A percentile compares a stretch with the other conserved stretches of the same genome.
Conservation (phyloP, 2,888 invertebrate species). For the Palloptera scutellata region DNA sequence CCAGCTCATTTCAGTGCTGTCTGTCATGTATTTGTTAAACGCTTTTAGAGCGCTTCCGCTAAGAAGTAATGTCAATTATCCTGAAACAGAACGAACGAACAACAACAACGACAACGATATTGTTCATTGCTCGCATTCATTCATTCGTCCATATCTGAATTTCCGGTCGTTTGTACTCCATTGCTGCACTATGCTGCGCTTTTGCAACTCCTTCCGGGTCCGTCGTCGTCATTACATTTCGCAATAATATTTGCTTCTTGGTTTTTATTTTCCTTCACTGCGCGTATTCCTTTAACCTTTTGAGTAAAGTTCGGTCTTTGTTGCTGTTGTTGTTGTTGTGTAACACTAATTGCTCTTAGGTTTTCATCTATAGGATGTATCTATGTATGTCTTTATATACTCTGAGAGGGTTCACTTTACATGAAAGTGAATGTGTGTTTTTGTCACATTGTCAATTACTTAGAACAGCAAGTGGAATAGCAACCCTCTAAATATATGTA, state of each 20-base stretch:
- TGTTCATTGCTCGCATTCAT: background rate
- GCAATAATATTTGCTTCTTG: conserved; percentile 8
- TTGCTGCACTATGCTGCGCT: background rate
- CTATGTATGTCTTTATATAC: no score
- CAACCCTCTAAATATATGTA: background rate
- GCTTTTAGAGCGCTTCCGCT: conserved; percentile 27
- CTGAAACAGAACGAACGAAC: conserved; percentile 26
- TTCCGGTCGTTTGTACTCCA: conserved; percentile 25
- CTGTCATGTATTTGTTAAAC: no score
- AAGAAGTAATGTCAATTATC: conserved; percentile 26
- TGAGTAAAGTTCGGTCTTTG: background rate
- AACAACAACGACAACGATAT: background rate
- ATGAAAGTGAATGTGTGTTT: no score
- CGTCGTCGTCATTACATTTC: conserved; percentile 23
- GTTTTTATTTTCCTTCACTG: background rate
- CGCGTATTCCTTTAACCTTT: background rate
- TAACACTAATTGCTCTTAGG: background rate
- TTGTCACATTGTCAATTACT: no score
- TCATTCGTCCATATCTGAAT: conserved; percentile 14
- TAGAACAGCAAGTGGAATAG: no score
- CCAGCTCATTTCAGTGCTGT: no score
- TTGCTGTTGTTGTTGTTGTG: background rate
- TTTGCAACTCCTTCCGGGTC: no score
- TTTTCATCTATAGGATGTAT: no score
- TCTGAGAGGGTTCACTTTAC: no score